Evolutionary conservation across 2,888 invertebrate species (phyloP).

Genomic region (Uropetala carovei): DNA sequence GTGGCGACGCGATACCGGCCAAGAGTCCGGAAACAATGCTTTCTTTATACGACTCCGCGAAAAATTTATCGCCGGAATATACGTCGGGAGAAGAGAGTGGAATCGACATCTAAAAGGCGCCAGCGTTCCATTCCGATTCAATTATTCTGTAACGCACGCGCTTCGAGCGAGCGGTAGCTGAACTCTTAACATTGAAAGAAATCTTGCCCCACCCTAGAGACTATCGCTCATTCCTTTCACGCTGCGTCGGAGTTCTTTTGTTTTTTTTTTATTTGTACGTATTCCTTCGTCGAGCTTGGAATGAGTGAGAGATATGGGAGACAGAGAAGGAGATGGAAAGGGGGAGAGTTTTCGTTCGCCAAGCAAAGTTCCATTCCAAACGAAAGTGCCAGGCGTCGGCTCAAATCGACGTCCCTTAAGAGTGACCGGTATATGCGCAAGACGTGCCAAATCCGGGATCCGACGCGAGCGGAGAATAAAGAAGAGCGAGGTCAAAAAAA

Average conservation of each 20-base stretch:
- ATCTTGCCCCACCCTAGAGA: background rate
- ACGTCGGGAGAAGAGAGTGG: background rate
- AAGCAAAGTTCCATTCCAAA: background rate
- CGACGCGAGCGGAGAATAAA: background rate
- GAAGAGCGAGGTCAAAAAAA: background rate
- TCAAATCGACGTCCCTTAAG: background rate
- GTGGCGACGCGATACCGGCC: background rate
- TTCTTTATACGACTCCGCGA: background rate
- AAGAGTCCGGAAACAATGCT: background rate
- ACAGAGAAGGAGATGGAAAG: background rate
- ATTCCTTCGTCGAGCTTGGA: too few relatives aligned
- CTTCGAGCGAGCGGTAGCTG: background rate
- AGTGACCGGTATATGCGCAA: background rate
- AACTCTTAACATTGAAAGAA: conserved; percentile 32
- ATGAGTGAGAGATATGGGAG: background rate
- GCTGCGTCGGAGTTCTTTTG: background rate
- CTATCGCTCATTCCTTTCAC: background rate
- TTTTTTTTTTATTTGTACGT: background rate
- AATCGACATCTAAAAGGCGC: background rate
- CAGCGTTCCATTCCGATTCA: background rate
- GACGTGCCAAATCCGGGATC: background rate
- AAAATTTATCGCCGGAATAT: background rate
- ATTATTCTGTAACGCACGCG: background rate
- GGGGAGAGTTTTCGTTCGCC: background rate
- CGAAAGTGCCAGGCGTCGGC: background rate